phyloP scores from a whole-genome alignment of 2,888 invertebrate species.

The Drosophila affinis region DNA sequence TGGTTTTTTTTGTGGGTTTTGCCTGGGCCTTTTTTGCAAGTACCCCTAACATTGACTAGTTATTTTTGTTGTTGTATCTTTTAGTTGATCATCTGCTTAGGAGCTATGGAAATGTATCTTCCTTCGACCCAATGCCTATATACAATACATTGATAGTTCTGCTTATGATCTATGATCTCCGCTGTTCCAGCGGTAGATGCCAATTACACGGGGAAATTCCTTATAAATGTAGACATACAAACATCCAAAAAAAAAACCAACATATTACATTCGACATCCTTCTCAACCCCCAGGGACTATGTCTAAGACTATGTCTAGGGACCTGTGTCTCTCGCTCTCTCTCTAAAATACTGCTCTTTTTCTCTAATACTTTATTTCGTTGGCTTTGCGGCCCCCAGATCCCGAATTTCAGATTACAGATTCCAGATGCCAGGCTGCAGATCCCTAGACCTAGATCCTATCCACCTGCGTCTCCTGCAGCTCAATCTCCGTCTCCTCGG shows the following conservation, averaged over 20 bases:
- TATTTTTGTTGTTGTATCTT: too few species aligned
- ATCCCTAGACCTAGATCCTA: slow-evolving; percentile 73
- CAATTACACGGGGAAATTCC: neutral
- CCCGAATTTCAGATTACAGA: too few species aligned
- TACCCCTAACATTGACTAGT: slow-evolving; percentile 22
- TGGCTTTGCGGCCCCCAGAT: neutral
- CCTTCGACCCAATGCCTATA: neutral
- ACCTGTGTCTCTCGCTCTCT: neutral
- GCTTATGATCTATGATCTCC: slow-evolving; percentile 26
- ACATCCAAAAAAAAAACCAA: slow-evolving; percentile 18
- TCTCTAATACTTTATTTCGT: slow-evolving; percentile 8
- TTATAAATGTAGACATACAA: slow-evolving; percentile 1
- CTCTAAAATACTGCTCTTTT: slow-evolving; percentile 12
- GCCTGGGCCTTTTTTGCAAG: too few species aligned
- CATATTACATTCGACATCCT: slow-evolving; percentile 31
- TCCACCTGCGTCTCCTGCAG: slow-evolving; percentile 84
- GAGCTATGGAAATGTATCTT: slow-evolving; percentile 61
- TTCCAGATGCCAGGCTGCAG: too few species aligned
- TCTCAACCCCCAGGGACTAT: slow-evolving; percentile 55
- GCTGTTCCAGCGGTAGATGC: slow-evolving; percentile 29
- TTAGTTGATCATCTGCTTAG: slow-evolving; percentile 41
- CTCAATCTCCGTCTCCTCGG: slow-evolving; percentile 86
- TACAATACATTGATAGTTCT: slow-evolving; percentile 38
- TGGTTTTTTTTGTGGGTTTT: neutral
- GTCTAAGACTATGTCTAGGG: slow-evolving; percentile 45